phyloP scores from a whole-genome alignment of 1,140 invertebrate genomes.

The Calycopis cecrops region DNA sequence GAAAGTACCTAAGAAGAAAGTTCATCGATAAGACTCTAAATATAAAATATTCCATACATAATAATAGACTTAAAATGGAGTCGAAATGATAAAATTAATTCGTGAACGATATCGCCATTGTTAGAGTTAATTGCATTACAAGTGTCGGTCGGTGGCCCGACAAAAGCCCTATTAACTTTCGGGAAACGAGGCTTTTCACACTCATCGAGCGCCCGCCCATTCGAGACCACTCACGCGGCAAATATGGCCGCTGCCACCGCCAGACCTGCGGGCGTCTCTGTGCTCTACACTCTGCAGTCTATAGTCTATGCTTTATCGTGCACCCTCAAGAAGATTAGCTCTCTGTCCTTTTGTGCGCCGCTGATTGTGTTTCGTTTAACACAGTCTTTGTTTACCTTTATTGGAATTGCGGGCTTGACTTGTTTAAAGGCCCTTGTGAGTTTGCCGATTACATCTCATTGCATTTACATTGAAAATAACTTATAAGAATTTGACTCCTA shows the following conservation, averaged over 20 bases:
- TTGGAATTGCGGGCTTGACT: slow-evolving; percentile 13
- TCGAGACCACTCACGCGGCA: slow-evolving; percentile 51
- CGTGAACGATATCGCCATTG: slow-evolving; percentile 62
- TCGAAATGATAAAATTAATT: slow-evolving; percentile 50
- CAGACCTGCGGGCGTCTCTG: slow-evolving; percentile 56
- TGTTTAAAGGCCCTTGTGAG: neutral
- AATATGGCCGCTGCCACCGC: slow-evolving; percentile 59
- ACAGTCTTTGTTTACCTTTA: slow-evolving; percentile 45
- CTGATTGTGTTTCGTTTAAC: slow-evolving; percentile 54
- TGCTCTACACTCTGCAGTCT: slow-evolving; percentile 29
- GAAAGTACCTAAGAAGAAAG: no score
- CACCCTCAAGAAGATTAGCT: slow-evolving; percentile 58
- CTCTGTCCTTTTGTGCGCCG: slow-evolving; percentile 46
- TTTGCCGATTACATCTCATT: neutral
- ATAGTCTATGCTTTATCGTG: slow-evolving; percentile 37
- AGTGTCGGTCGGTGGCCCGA: slow-evolving; percentile 54
- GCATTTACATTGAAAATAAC: no score
- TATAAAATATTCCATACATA: neutral
- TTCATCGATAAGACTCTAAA: no score
- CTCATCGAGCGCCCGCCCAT: slow-evolving; percentile 39
- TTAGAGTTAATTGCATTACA: slow-evolving; percentile 71
- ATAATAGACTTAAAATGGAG: slow-evolving; percentile 7
- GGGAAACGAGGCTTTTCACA: slow-evolving; percentile 57
- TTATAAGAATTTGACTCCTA: no score
- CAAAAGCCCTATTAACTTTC: slow-evolving; percentile 71